Conservation (phyloP, 2,797 vertebrate genomes). For the Sebastes hubbsi region DNA sequence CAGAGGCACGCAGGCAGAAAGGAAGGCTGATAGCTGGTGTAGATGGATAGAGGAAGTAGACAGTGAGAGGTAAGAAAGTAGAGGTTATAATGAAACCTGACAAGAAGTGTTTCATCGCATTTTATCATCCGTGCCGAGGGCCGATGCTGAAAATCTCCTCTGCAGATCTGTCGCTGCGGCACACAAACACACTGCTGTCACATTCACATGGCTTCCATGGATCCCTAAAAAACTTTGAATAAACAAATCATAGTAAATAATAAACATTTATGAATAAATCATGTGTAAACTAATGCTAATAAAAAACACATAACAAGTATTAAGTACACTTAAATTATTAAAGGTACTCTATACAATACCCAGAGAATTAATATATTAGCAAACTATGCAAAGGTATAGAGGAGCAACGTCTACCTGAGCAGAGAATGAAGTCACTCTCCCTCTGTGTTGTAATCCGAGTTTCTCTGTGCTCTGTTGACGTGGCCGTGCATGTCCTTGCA, state of each 20-base stretch:
- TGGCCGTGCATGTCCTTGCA: no score
- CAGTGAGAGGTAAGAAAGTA: neutral
- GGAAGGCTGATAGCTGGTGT: neutral
- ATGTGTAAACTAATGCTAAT: neutral
- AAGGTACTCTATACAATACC: no score
- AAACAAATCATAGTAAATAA: neutral
- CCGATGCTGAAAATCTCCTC: neutral
- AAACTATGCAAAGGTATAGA: no score
- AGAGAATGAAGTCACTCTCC: no score
- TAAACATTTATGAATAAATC: neutral
- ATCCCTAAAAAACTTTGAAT: neutral
- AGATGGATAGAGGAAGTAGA: neutral
- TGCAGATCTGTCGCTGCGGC: neutral
- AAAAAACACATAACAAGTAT: no score
- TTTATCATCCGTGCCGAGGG: neutral
- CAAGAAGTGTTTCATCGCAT: neutral
- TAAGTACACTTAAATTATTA: no score
- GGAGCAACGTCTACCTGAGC: no score
- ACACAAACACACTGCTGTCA: neutral
- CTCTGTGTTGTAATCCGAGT: no score
- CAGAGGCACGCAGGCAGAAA: neutral
- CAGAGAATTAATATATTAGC: no score
- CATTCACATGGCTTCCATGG: neutral
- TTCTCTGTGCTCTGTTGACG: no score
- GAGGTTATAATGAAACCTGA: constrained; percentile 17